Evolutionary conservation across 2,113 vertebrate species (phyloP), one percentile per base, ranked within the genome.

Genomic region (Perca flavescens): DNA sequence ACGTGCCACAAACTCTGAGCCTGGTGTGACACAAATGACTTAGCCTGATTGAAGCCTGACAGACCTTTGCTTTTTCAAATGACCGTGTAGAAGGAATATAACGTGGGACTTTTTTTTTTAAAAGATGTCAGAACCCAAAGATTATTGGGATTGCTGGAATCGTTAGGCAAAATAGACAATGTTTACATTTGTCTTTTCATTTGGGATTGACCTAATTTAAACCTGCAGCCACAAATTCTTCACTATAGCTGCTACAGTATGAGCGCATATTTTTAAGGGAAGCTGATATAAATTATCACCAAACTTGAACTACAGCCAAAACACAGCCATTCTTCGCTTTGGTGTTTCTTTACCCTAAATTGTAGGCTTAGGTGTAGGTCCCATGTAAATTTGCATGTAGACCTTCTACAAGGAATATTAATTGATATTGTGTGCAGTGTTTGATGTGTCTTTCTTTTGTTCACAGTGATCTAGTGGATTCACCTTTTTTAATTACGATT

Each of bases 1-100:
- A 58, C 81, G 74, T 63, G 74, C 56, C 82, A 88, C 81, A 83
- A 78, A 83, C 70, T 46, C 69, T 70, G 66, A 82, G 80, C 56
- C 67, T 69, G 31, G 36, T 63, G 66, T 74, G 53, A 63, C 57
- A 75, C 40, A 67, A 82, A 69, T 68, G n/a, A 81, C 31, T 74
- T 54, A 46, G 52, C 64, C 47, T 6, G 47, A 62, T 65, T 61
- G 16, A 67, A 63, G 64, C 50, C 76, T 63, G 49, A 25, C 61
- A 77, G 67, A 82, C 84, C 68, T 79, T 73, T 43, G 77, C 17
- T 49, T 81, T 79, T 19, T 40, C 17, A 68, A 74, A 74, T 22
- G 1, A 31, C 40, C 62, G 28, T 60, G 74, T 16, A 28, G 28
- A 47, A 68, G 17, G 2, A 64, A 68, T 17, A 54, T 8, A 15